Conservation (phyloP, 2,888 invertebrate genomes). For the Margaritifera margaritifera region DNA sequence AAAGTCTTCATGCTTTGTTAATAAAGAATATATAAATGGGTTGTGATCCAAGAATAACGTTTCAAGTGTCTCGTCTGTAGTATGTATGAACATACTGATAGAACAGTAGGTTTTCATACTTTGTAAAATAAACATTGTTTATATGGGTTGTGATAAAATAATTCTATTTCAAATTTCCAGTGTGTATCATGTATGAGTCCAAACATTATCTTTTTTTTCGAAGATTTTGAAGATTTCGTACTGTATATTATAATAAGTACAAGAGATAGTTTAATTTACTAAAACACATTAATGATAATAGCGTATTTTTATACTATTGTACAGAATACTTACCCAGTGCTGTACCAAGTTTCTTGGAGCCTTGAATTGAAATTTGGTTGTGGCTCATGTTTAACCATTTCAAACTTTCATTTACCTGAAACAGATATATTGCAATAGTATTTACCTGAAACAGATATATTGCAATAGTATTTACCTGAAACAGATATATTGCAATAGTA, state of each 20-base stretch:
- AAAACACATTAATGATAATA: neutral
- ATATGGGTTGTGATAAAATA: too few relatives aligned
- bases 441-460: conserved; percentile 24
- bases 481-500: neutral
- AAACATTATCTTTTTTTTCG: too few relatives aligned
- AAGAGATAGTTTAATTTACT: neutral
- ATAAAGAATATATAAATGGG: too few relatives aligned
- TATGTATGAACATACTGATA: too few relatives aligned
- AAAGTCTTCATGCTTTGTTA: too few relatives aligned
- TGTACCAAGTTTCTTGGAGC: conserved; percentile 59
- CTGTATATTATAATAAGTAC: neutral
- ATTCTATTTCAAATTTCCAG: too few relatives aligned
- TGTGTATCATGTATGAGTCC: too few relatives aligned
- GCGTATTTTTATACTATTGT: neutral
- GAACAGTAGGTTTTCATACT: too few relatives aligned
- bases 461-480: conserved; percentile 20
- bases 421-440: neutral
- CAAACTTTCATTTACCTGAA: conserved; percentile 52
- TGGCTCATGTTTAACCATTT: conserved; percentile 62
- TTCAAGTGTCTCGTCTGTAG: too few relatives aligned
- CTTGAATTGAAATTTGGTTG: conserved; percentile 63
- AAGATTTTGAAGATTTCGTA: too few relatives aligned
- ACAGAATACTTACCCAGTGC: conserved; percentile 53
- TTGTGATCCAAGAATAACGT: too few relatives aligned
- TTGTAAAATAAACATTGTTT: too few relatives aligned